Percentiles rank a stretch among this genome's conserved stretches.
phyloP scores from a whole-genome alignment of 2,888 invertebrate genomes.

The Cerastoderma edule region DNA sequence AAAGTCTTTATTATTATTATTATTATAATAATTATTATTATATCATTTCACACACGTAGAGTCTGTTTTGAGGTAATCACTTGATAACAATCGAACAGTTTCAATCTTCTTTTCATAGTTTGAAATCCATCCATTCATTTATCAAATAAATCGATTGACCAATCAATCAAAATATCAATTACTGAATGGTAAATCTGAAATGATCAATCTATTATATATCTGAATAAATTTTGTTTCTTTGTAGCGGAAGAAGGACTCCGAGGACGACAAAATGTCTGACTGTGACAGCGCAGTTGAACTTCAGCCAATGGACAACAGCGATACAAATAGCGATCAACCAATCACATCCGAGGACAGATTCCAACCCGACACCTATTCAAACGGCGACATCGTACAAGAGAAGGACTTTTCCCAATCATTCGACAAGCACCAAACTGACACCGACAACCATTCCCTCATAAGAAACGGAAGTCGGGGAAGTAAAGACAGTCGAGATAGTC shows the following conservation, averaged over 20 bases:
- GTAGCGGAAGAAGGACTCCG: slow-evolving; percentile 15
- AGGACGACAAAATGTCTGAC: slow-evolving; percentile 55
- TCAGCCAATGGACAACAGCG: slow-evolving; percentile 48
- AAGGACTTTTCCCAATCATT: slow-evolving; percentile 47
- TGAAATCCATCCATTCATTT: too few species aligned
- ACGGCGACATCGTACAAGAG: slow-evolving; percentile 41
- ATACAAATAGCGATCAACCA: slow-evolving; percentile 31
- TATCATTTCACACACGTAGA: too few species aligned
- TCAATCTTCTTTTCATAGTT: too few species aligned
- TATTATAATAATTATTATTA: too few species aligned
- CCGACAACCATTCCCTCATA: slow-evolving; percentile 57
- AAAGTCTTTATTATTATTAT: too few species aligned
- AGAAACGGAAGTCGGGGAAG: slow-evolving; percentile 55
- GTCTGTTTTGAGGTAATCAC: too few species aligned
- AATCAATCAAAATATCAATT: too few species aligned
- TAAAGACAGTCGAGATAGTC: slow-evolving; percentile 39
- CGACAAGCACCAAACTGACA: slow-evolving; percentile 45
- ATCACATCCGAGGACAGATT: slow-evolving; percentile 19
- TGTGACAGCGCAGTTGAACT: slow-evolving; percentile 51
- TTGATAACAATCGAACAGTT: too few species aligned
- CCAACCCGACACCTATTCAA: slow-evolving; percentile 36
- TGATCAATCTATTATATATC: too few species aligned
- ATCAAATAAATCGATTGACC: too few species aligned
- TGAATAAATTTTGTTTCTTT: not conserved
- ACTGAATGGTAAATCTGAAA: too few species aligned